Base-by-base conservation (phyloP, 2,113 vertebrate genomes). In the Dissostichus mawsoni region DNA sequence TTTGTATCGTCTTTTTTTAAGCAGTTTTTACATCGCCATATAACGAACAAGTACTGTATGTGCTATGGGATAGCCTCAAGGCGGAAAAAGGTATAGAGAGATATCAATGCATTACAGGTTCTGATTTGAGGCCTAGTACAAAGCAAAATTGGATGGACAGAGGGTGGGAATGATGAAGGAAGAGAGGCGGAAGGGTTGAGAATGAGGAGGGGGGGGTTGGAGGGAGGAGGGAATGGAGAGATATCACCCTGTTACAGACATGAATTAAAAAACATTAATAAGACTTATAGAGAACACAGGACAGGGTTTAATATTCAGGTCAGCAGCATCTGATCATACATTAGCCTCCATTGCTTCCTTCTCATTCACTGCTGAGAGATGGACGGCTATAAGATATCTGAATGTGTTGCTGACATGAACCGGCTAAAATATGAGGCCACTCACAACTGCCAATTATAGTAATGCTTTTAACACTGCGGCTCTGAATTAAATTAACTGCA, bases 241-340 rank as follows among this genome's bases (percentile, higher is more conserved):
- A 67, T 68, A 76, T 76, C 68, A 18, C 50, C 51, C 50, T 20
- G 61, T 68, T 63, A 72, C 67, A 80, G 73, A 47, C 68, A 2
- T 71, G 47, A 14, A 63, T 58, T 72, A 45, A 68, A 57, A 72
- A 57, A 67, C 67, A 80, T 84, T 84, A 84, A 84, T 76, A 80
- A 76, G 77, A 76, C 77, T 84, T 62, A 84, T 76, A 84, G 72
- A 84, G 62, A 62, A 59, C 47, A 69, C 47, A 80, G 72, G 76
- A 84, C 76, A 80, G n/a, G 33, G 47, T 75, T 80, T 84, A 76
- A 70, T 80, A 76, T 47, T 44, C 50, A 72, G 77, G 72, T 84
- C 73, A 76, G 77, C 36, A 23, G 55, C 77, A 80, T 84, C 67
- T 76, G 67, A 72, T 80, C 73, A 56, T 84, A 76, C 72, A 62